Percentiles rank a stretch among this genome's conserved stretches.
phyloP scores from a whole-genome alignment of 1,140 invertebrate genomes.

The Mylabris phalerata region DNA sequence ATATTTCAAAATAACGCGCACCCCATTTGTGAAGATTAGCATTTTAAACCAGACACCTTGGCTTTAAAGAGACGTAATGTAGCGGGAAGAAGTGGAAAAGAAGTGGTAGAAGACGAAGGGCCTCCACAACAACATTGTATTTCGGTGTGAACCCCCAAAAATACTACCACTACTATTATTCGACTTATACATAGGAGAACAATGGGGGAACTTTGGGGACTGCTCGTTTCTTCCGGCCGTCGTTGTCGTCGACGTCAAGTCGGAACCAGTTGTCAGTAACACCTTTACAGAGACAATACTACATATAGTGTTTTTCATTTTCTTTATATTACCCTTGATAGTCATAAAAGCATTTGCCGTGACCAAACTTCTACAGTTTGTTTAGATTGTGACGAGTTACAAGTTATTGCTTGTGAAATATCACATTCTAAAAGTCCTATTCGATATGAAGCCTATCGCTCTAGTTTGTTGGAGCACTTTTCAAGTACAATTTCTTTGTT shows the following conservation, averaged over 20 bases:
- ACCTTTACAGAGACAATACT: conserved; percentile 39
- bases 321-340: conserved; percentile 75
- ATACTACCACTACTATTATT: neutral
- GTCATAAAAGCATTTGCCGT: conserved; percentile 77
- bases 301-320: conserved; percentile 69
- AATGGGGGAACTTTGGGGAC: too few species aligned
- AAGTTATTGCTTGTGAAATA: conserved; percentile 23
- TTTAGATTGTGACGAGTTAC: conserved; percentile 40
- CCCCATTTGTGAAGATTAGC: conserved; percentile 44
- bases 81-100: conserved; percentile 16
- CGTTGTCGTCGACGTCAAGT: conserved; percentile 23
- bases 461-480: conserved; percentile 33
- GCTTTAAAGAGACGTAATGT: conserved; percentile 36
- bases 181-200: neutral
- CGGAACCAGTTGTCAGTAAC: conserved; percentile 37
- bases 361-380: conserved; percentile 56
- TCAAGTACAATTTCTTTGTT: conserved; percentile 39
- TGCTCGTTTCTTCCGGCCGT: conserved; percentile 13
- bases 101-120: neutral
- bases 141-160: neutral
- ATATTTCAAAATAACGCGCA: conserved; percentile 43
- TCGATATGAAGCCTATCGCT: conserved; percentile 36
- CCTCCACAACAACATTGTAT: conserved; percentile 5
- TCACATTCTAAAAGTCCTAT: conserved; percentile 27
- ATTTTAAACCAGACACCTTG: conserved; percentile 44